These are phyloP conservation scores for Hydractinia echinata DNA, from an alignment of 30 jellyfish, hydroid and myxozoan genomes.

Conservation along the genomic window DNA sequence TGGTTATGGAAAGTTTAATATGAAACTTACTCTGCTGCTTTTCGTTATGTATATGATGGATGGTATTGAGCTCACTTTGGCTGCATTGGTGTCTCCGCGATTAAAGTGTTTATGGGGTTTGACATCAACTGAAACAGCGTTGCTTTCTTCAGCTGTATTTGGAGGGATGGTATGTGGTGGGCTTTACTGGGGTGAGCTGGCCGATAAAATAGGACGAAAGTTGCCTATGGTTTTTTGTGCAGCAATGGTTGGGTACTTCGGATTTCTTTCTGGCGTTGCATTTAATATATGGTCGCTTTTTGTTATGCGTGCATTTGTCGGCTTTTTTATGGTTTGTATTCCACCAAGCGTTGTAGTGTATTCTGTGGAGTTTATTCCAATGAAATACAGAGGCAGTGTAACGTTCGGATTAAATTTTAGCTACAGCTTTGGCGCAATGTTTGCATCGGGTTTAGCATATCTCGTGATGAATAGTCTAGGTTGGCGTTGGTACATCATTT, in stretches of 20 bases:
- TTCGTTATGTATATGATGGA: background rate
- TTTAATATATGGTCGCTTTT: background rate
- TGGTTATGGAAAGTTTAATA: background rate
- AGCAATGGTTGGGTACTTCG: background rate
- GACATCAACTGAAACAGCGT: conserved; percentile 2
- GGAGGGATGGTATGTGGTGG: background rate
- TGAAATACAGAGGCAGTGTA: background rate
- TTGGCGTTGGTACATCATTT: background rate
- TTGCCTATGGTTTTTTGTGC: background rate
- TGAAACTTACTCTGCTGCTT: background rate
- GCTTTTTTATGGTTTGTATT: background rate
- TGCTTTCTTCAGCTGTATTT: background rate
- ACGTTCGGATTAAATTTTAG: background rate
- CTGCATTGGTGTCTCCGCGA: background rate
- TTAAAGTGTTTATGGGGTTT: background rate
- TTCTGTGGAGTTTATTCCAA: background rate
- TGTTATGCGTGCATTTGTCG: background rate
- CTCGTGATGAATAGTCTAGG: background rate
- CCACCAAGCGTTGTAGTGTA: background rate
- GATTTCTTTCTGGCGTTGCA: background rate
- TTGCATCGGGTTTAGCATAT: background rate
- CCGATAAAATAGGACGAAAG: background rate
- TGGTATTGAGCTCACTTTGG: background rate
- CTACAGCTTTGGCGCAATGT: background rate
- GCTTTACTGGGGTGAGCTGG: background rate